Base-by-base conservation (phyloP, 2,888 invertebrate genomes). In the Synanthedon myopaeformis region DNA sequence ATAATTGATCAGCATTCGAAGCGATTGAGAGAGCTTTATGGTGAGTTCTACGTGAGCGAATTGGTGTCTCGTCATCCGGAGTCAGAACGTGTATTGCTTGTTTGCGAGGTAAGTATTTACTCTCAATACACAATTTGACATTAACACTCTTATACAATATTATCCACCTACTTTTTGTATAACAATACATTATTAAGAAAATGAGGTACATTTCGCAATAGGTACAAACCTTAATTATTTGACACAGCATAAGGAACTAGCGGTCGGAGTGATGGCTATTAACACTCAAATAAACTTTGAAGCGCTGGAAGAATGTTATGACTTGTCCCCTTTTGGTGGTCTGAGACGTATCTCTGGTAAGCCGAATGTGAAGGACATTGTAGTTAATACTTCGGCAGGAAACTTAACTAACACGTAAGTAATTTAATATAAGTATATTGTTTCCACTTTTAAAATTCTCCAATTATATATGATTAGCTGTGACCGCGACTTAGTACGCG, bases 11-110 rank as follows among this genome's bases (percentile, higher is more conserved):
- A 74, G 0, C 87, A 90, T 55, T 85, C 89, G 0, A 56, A 61
- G 19, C 71, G 80, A 49, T 64, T 91, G n/a, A 74, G 76, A 3
- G 73, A 89, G 56, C 59, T 89, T 13, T 92, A 92, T 68, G 92
- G 92, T 0, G 89, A 91, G 12, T 91, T 82, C 69, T 92, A 91
- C 66, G 78, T 92, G 13, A 91, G 91, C 58, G 92, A 92, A 73
- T 76, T 92, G 51, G 81, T 92, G 59, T 83, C 89, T 2, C 74
- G 89, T 6, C 85, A 90, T 61, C 83, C 88, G 3, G 89, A 89
- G 52, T 81, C 85, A 0, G 83, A 80, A 8, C 79, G 90, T 13
- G 85, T 89, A 19, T 64, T 91, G 51, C 80, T 92, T 53, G 90
- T 92, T 50, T 90, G 91, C 54, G 91, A 92, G 79, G 88, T n/a